Percentiles rank a stretch among this genome's conserved stretches.
Evolutionary conservation across 2,888 invertebrate genomes (phyloP).

Genomic region (Oscheius sp.): DNA sequence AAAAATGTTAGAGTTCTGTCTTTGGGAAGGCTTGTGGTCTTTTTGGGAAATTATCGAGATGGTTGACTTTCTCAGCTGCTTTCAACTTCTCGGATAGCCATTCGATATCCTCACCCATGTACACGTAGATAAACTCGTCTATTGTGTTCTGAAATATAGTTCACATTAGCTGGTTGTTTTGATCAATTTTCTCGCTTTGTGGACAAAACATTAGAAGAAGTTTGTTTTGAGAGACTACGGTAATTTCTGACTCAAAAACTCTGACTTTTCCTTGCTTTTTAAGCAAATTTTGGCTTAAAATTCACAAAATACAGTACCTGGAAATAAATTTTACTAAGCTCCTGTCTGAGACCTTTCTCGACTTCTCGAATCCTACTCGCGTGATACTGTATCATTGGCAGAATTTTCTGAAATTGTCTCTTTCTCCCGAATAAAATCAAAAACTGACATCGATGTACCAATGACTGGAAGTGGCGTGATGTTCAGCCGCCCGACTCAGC

Average conservation of each 20-base stretch:
- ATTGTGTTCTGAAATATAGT: slow-evolving; percentile 51
- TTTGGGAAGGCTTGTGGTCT: slow-evolving; percentile 38
- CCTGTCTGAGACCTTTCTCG: slow-evolving; percentile 52
- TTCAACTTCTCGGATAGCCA: slow-evolving; percentile 44
- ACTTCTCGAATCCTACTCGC: slow-evolving; percentile 43
- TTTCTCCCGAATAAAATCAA: background rate
- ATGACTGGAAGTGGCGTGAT: slow-evolving; percentile 57
- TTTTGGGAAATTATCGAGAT: slow-evolving; percentile 41
- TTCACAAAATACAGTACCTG: slow-evolving; percentile 29
- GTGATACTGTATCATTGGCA: slow-evolving; percentile 54
- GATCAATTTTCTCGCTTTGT: too few relatives aligned
- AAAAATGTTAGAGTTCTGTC: slow-evolving; percentile 6
- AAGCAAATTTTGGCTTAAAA: too few relatives aligned
- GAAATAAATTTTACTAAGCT: slow-evolving; percentile 60
- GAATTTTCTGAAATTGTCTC: slow-evolving; percentile 56
- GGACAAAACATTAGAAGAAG: too few relatives aligned
- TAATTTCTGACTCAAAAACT: too few relatives aligned
- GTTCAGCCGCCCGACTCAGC: slow-evolving; percentile 61
- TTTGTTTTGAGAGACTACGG: too few relatives aligned
- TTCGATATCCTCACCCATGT: slow-evolving; percentile 55
- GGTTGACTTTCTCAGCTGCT: slow-evolving; percentile 44
- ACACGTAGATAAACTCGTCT: slow-evolving; percentile 65
- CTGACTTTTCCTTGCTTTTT: too few relatives aligned
- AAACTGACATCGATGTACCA: slow-evolving; percentile 64
- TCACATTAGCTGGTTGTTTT: too few relatives aligned